phyloP scores from a whole-genome alignment of 2,797 vertebrate species.

The Lutjanus campechanus region DNA sequence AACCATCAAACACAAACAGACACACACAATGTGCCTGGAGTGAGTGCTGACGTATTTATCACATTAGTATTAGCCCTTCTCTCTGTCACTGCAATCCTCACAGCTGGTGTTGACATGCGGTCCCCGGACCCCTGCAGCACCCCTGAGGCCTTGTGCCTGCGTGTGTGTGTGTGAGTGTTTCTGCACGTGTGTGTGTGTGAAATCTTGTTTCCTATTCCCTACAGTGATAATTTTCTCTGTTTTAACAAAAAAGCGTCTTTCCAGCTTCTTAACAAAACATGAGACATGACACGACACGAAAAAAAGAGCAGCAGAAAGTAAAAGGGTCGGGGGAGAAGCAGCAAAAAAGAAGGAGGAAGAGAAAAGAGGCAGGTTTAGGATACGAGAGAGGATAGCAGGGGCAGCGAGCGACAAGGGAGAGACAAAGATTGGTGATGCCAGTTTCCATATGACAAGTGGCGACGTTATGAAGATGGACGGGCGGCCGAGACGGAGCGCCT shows the following conservation, averaged over 20 bases:
- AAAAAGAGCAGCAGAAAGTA: conserved; percentile 13
- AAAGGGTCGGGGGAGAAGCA: conserved; percentile 28
- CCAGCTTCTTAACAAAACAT: conserved; percentile 28
- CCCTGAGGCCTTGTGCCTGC: conserved; percentile 64
- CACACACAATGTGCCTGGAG: conserved; percentile 69
- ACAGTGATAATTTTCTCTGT: conserved; percentile 67
- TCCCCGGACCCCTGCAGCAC: conserved; percentile 68
- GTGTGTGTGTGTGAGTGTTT: conserved; percentile 31
- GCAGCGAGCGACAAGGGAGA: conserved; percentile 61
- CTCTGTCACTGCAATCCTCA: conserved; percentile 80
- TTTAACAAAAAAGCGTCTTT: conserved; percentile 20
- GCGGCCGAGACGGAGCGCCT: conserved; percentile 89
- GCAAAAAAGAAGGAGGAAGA: conserved; percentile 13
- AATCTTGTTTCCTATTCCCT: conserved; percentile 69
- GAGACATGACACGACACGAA: background rate
- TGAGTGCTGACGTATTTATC: conserved; percentile 86
- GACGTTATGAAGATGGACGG: conserved; percentile 91
- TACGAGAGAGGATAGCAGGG: conserved; percentile 40
- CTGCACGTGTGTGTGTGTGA: conserved; percentile 17
- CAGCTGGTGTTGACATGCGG: conserved; percentile 83
- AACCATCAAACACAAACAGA: conserved; percentile 61
- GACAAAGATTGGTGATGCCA: conserved; percentile 89
- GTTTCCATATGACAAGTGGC: conserved; percentile 90
- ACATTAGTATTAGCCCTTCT: conserved; percentile 87
- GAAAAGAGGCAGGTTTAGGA: conserved; percentile 29